Conservation (phyloP, 2,888 invertebrate species). For the Cephus pulcher region DNA sequence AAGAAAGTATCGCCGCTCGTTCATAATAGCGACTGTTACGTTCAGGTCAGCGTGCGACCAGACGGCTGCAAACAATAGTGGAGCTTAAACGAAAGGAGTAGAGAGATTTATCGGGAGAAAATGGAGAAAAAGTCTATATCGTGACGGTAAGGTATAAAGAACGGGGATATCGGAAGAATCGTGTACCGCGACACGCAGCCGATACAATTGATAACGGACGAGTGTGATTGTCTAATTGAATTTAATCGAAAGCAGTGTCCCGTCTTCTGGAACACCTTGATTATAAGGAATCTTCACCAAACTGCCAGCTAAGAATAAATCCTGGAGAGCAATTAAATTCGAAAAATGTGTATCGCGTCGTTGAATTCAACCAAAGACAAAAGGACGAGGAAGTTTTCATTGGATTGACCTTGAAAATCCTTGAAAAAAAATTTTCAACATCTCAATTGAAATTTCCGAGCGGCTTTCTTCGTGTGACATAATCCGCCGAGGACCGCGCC, state of each 20-base stretch:
- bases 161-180: background rate
- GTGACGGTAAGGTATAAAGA: too few species aligned
- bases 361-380: background rate
- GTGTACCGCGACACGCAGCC: background rate
- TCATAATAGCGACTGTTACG: background rate
- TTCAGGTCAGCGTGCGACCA: background rate
- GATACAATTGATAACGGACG: background rate
- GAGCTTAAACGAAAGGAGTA: background rate
- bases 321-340: background rate
- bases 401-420: background rate
- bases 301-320: background rate
- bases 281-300: background rate
- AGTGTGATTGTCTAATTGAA: background rate
- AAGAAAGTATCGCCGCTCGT: background rate
- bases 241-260: background rate
- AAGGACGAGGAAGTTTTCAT: background rate
- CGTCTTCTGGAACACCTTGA: background rate
- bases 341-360: too few species aligned
- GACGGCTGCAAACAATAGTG: background rate
- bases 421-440: background rate
- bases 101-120: background rate
- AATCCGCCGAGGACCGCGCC: background rate
- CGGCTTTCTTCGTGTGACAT: background rate
- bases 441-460: background rate
- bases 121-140: background rate